These are phyloP conservation scores for Oxycera nigricornis DNA, from an alignment of 2,888 invertebrate genomes.

Conservation along the genomic window DNA sequence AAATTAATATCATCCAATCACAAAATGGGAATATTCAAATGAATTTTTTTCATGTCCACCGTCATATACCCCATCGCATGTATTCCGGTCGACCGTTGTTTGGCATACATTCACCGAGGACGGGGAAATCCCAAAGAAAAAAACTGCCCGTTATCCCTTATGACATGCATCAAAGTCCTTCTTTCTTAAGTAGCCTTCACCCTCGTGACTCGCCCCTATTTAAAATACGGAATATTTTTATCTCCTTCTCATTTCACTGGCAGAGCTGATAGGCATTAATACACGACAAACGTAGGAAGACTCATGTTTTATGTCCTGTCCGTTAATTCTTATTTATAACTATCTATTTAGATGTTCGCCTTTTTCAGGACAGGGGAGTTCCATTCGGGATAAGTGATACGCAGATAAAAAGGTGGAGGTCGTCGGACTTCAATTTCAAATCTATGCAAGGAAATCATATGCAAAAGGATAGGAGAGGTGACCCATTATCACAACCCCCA, in stretches of 20 bases:
- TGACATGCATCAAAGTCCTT: slow-evolving; percentile 31
- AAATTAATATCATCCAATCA: slow-evolving; percentile 47
- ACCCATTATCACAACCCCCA: neutral
- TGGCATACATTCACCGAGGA: neutral
- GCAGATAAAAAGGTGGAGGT: slow-evolving; percentile 2
- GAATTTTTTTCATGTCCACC: slow-evolving; percentile 46
- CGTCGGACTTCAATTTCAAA: slow-evolving; percentile 18
- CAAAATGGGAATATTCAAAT: slow-evolving; percentile 46
- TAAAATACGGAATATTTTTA: neutral
- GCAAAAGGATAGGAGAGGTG: slow-evolving; percentile 26
- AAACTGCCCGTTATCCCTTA: slow-evolving; percentile 31
- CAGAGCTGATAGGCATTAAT: slow-evolving; percentile 44
- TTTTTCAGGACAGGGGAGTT: neutral
- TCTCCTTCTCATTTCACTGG: neutral
- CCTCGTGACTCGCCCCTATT: neutral
- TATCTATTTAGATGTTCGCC: slow-evolving; percentile 44
- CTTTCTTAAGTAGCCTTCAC: slow-evolving; percentile 19
- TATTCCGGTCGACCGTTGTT: slow-evolving; percentile 7
- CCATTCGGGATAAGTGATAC: neutral
- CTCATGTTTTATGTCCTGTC: slow-evolving; percentile 43
- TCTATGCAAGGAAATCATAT: slow-evolving; percentile 25
- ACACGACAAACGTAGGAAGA: slow-evolving; percentile 20
- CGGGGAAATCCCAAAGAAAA: neutral
- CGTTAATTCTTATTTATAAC: slow-evolving; percentile 48
- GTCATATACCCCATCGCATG: neutral